These are phyloP conservation scores for Geotrypetes seraphini DNA, from an alignment of 2,797 vertebrate species.

Conservation along the genomic window DNA sequence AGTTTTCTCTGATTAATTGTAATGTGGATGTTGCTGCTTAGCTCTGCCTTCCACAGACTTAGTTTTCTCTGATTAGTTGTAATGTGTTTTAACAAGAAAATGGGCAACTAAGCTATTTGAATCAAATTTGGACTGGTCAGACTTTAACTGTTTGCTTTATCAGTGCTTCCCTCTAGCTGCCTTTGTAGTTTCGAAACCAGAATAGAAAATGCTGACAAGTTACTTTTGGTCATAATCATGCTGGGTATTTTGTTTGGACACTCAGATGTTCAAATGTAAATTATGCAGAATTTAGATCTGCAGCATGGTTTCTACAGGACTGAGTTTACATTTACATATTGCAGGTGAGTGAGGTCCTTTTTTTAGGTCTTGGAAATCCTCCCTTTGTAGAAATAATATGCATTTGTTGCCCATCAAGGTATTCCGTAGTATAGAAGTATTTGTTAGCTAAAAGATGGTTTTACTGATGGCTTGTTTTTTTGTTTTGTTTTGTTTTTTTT, in stretches of 20 bases:
- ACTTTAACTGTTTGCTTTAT: no score
- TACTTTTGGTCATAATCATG: no score
- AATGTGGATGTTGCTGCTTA: no score
- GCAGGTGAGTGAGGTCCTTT: conserved; percentile 56
- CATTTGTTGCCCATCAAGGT: conserved; percentile 32
- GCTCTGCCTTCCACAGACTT: no score
- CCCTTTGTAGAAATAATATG: no score
- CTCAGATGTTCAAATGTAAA: conserved; percentile 42
- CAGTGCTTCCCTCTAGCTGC: no score
- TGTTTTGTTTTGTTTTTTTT: conserved; percentile 82
- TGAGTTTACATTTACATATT: conserved; percentile 55
- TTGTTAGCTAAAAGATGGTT: conserved; percentile 81
- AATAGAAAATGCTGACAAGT: no score
- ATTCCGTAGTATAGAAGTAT: conserved; percentile 54
- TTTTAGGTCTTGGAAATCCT: conserved; percentile 43
- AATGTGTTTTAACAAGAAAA: no score
- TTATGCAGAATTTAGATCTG: conserved; percentile 35
- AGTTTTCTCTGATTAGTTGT: no score
- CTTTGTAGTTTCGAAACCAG: conserved; percentile 37
- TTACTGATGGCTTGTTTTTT: conserved; percentile 81
- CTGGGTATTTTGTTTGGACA: conserved; percentile 41
- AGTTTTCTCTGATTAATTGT: no score
- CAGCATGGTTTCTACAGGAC: conserved; percentile 51
- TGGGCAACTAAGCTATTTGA: no score
- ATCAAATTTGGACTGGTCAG: no score